phyloP scores from a whole-genome alignment of 2,888 invertebrate genomes.

The Coleophora flavipennella region DNA sequence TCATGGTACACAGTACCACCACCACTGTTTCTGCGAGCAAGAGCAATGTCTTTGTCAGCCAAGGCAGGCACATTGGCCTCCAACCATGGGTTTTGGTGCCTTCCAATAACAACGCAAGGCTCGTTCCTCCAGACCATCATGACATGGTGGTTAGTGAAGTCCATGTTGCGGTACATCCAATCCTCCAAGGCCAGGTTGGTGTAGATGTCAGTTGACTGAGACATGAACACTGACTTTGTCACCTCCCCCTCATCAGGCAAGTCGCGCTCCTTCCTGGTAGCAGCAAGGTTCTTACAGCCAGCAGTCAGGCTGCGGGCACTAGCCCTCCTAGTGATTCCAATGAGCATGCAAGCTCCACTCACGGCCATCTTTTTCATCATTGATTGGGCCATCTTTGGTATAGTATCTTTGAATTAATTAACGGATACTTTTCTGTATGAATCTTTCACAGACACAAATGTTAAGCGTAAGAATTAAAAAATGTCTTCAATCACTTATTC shows the following conservation, averaged over 20 bases:
- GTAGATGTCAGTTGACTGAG: constrained; percentile 91
- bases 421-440: constrained; percentile 69
- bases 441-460: constrained; percentile 36
- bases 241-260: constrained; percentile 66
- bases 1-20: constrained; percentile 98
- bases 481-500: constrained; percentile 12
- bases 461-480: constrained; percentile 43
- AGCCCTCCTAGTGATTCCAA: constrained; percentile 51
- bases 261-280: constrained; percentile 37
- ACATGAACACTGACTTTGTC: constrained; percentile 91
- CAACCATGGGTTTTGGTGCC: constrained; percentile 97
- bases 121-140: constrained; percentile 94
- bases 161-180: constrained; percentile 92
- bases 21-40: constrained; percentile 94
- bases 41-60: constrained; percentile 76
- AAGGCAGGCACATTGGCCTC: constrained; percentile 87
- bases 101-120: constrained; percentile 95
- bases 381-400: constrained; percentile 57
- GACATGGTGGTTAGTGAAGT: constrained; percentile 86
- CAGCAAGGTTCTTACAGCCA: constrained; percentile 30
- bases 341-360: constrained; percentile 47
- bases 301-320: constrained; percentile 45
- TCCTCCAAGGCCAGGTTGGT: constrained; percentile 96
- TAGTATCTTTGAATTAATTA: constrained; percentile 21
- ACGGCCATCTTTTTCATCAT: constrained; percentile 57